Conservation (phyloP, 2,113 vertebrate genomes). For the Catharus minimus region DNA sequence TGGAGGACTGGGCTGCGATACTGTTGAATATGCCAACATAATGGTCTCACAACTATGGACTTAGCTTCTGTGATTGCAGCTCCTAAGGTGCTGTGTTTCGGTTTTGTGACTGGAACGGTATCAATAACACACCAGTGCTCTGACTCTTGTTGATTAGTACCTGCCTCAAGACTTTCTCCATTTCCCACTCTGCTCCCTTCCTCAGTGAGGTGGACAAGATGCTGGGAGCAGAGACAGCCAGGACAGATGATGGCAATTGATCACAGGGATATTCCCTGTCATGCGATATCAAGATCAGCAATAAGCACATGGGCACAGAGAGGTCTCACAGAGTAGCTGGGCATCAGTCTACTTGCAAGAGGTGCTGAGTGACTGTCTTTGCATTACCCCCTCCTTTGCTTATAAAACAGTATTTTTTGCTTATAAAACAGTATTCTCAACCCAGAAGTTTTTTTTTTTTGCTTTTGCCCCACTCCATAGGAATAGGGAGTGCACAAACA, state of each 20-base stretch:
- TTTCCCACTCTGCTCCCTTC: background rate
- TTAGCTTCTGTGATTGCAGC: background rate
- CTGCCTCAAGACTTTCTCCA: background rate
- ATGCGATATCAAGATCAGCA: background rate
- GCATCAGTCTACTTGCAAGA: background rate
- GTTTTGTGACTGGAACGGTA: background rate
- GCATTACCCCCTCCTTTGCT: background rate
- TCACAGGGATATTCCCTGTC: background rate
- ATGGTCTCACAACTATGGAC: background rate
- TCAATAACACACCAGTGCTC: background rate
- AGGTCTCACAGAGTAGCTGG: fast-evolving
- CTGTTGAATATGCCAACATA: fast-evolving
- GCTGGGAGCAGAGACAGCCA: background rate
- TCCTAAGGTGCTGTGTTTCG: background rate
- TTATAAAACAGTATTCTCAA: background rate
- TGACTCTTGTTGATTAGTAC: background rate
- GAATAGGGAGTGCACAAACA: background rate
- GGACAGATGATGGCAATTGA: fast-evolving
- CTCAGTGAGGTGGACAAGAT: background rate
- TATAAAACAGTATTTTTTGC: background rate
- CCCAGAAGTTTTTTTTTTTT: background rate
- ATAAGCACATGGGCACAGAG: background rate
- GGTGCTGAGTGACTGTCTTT: background rate
- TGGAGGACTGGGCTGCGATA: background rate
- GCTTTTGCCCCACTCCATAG: background rate